These are phyloP conservation scores for Copsychus sechellarum DNA, from an alignment of 2,113 vertebrate species.

Conservation along the genomic window DNA sequence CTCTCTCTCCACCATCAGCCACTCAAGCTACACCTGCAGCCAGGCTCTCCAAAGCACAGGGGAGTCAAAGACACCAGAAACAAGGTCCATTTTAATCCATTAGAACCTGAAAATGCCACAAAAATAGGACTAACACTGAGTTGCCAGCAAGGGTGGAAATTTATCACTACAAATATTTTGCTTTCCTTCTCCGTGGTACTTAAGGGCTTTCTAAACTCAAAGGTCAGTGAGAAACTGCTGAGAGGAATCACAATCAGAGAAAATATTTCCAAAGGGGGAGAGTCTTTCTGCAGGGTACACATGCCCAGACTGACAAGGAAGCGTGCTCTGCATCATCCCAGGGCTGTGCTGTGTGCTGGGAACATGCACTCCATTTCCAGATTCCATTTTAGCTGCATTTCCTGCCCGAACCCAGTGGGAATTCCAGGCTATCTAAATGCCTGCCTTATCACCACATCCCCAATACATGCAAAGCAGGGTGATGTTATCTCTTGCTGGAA, in stretches of 20 bases:
- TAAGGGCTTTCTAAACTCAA: constrained; percentile 43
- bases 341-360: background rate
- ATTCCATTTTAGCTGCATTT: background rate
- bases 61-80: background rate
- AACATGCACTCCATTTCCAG: background rate
- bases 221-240: constrained; percentile 42
- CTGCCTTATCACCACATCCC: background rate
- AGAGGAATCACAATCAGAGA: constrained; percentile 37
- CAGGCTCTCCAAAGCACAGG: background rate
- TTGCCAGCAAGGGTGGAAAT: background rate
- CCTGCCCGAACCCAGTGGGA: background rate
- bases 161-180: constrained; percentile 22
- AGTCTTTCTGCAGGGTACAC: background rate
- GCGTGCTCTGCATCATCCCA: background rate
- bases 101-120: background rate
- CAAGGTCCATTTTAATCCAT: background rate
- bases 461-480: background rate
- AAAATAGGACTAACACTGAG: background rate
- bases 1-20: background rate
- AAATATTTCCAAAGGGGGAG: constrained; percentile 15
- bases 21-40: background rate
- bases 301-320: constrained; percentile 15
- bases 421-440: background rate
- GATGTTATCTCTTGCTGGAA: background rate
- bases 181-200: constrained; percentile 23